Evolutionary conservation across 2,888 invertebrate genomes (phyloP).

Genomic region (Apodemia mormo): DNA sequence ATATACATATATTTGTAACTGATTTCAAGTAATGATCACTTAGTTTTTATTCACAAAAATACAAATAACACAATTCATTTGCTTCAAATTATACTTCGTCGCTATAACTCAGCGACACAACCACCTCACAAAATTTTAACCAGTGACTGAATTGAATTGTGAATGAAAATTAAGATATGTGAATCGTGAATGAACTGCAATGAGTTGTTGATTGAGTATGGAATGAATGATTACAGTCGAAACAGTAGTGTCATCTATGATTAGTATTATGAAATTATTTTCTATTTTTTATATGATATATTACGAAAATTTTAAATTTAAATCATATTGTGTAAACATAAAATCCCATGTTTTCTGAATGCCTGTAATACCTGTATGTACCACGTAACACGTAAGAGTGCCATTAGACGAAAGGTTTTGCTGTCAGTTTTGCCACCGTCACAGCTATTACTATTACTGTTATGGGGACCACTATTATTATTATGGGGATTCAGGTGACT

Average conservation of each 20-base stretch:
- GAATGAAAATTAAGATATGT: neutral
- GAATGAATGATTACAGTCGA: neutral
- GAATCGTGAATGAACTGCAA: neutral
- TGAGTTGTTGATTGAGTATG: neutral
- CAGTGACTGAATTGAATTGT: neutral
- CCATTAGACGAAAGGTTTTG: too few relatives aligned
- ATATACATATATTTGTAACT: neutral
- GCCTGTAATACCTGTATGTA: too few relatives aligned
- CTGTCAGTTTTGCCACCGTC: too few relatives aligned
- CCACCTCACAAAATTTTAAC: neutral
- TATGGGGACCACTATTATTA: too few relatives aligned
- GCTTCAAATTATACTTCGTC: neutral
- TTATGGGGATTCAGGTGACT: too few relatives aligned
- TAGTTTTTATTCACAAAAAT: conserved; percentile 16
- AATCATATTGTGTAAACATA: too few relatives aligned
- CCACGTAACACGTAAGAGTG: too few relatives aligned
- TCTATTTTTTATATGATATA: too few relatives aligned
- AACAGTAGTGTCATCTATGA: neutral
- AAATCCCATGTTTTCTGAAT: too few relatives aligned
- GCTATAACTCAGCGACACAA: neutral
- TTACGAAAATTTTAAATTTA: too few relatives aligned
- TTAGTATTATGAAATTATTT: neutral
- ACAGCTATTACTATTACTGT: too few relatives aligned
- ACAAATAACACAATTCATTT: conserved; percentile 3
- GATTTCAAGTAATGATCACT: neutral